phyloP scores from a whole-genome alignment of 2,797 vertebrate species.

The Syngnathus acus region DNA sequence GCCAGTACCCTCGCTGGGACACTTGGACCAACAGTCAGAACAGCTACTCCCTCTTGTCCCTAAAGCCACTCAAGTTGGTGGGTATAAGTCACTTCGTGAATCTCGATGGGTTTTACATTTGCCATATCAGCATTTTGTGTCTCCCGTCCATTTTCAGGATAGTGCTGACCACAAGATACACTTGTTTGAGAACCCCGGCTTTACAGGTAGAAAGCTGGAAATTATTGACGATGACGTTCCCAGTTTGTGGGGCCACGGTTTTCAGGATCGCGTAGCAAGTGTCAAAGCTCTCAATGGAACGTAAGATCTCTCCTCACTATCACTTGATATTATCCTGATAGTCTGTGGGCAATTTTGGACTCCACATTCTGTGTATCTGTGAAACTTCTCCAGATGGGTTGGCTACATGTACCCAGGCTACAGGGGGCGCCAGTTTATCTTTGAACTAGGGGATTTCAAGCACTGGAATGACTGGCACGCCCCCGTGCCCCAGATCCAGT shows the following conservation, averaged over 20 bases:
- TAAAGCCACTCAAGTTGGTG: conserved; percentile 74
- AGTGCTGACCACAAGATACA: conserved; percentile 82
- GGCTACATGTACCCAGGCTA: conserved; percentile 89
- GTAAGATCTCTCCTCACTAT: conserved; percentile 64
- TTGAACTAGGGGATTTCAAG: conserved; percentile 83
- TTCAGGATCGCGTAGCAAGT: conserved; percentile 85
- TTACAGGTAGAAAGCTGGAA: conserved; percentile 84
- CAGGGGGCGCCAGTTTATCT: conserved; percentile 84
- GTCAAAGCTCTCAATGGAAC: conserved; percentile 79
- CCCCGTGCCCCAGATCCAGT: conserved; percentile 82
- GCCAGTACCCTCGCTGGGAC: conserved; percentile 87
- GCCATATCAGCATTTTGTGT: background rate
- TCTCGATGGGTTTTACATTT: background rate
- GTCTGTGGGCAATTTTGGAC: background rate
- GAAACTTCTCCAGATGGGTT: conserved; percentile 76
- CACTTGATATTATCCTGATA: background rate
- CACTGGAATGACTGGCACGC: conserved; percentile 94
- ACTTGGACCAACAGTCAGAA: conserved; percentile 87
- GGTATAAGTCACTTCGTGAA: conserved; percentile 3
- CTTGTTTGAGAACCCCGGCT: conserved; percentile 79
- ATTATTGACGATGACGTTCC: conserved; percentile 85
- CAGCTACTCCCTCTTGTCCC: conserved; percentile 79
- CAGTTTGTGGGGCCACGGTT: conserved; percentile 87
- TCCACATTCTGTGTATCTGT: conserved; percentile 1
- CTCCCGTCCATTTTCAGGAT: conserved; percentile 62